Percentiles rank a stretch among this genome's conserved stretches.
Evolutionary conservation across 2,797 vertebrate species (phyloP).

Genomic region (Malacoraja senta): DNA sequence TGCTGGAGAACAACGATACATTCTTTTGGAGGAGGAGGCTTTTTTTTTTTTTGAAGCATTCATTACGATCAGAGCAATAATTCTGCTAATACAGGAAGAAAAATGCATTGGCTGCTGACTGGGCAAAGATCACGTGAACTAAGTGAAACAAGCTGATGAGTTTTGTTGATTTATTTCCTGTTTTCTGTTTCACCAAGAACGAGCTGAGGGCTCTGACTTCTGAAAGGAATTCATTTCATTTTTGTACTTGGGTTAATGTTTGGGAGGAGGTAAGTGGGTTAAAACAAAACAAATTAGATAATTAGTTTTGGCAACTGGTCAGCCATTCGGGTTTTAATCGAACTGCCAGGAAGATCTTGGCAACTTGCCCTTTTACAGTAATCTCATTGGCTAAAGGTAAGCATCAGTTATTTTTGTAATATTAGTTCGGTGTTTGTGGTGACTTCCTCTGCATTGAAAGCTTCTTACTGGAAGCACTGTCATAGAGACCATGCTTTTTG

Average conservation of each 20-base stretch:
- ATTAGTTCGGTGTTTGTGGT: neutral
- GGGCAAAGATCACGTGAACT: conserved; percentile 32
- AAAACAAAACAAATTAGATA: neutral
- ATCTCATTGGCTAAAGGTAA: conserved; percentile 35
- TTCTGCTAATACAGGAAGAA: conserved; percentile 37
- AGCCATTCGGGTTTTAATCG: neutral
- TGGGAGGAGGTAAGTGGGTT: neutral
- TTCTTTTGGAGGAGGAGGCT: conserved; percentile 3
- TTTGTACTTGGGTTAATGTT: neutral
- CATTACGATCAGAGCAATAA: conserved; percentile 28
- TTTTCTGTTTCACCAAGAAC: conserved; percentile 45
- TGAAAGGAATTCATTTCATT: conserved; percentile 10
- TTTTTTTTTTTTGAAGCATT: neutral
- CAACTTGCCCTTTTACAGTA: conserved; percentile 15
- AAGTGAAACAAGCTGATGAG: conserved; percentile 38
- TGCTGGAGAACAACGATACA: neutral
- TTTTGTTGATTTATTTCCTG: conserved; percentile 41
- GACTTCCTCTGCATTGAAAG: conserved; percentile 25
- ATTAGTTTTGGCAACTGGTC: neutral
- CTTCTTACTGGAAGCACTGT: conserved; percentile 31
- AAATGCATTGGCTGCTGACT: conserved; percentile 38
- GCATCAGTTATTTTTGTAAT: conserved; percentile 11
- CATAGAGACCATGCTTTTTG: conserved; percentile 4
- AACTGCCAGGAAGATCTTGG: conserved; percentile 15
- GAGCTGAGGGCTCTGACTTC: conserved; percentile 26